These are phyloP conservation scores for Ligdia adustata DNA, from an alignment of 2,888 invertebrate species.

Conservation along the genomic window DNA sequence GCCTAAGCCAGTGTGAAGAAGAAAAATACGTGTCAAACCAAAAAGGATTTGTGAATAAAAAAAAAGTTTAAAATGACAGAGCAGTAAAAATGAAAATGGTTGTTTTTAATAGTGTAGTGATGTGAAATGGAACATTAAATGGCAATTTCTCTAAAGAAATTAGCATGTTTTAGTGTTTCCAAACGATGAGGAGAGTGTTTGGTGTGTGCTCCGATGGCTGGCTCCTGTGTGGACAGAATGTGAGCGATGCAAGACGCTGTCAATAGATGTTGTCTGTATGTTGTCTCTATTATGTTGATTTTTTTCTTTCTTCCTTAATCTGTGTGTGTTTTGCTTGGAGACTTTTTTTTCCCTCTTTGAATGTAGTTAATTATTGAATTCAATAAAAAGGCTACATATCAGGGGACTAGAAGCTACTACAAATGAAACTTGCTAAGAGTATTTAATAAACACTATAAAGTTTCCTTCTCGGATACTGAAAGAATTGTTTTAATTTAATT, in stretches of 20 bases:
- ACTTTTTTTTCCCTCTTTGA: too few relatives aligned
- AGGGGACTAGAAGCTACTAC: too few relatives aligned
- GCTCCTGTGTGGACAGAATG: conserved; percentile 81
- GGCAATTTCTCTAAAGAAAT: conserved; percentile 55
- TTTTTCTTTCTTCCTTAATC: conserved; percentile 38
- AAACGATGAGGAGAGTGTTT: conserved; percentile 79
- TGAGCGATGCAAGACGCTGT: conserved; percentile 65
- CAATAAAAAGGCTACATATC: too few relatives aligned
- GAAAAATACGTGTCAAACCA: too few relatives aligned
- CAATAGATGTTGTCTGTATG: conserved; percentile 82
- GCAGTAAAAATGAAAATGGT: not conserved
- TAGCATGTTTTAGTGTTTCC: conserved; percentile 27
- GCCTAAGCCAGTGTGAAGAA: not conserved
- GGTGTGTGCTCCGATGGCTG: conserved; percentile 82
- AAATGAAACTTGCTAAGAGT: too few relatives aligned
- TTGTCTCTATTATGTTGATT: conserved; percentile 54
- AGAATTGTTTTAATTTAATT: too few relatives aligned
- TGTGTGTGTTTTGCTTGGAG: conserved; percentile 29
- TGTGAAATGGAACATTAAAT: conserved; percentile 44
- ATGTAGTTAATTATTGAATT: too few relatives aligned
- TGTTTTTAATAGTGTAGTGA: conserved; percentile 15
- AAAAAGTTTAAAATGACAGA: not conserved
- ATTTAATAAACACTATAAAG: too few relatives aligned
- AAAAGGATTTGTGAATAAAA: not conserved
- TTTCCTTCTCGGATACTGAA: too few relatives aligned